These are phyloP conservation scores for Vanessa cardui DNA, from an alignment of 2,888 invertebrate species.

Conservation along the genomic window DNA sequence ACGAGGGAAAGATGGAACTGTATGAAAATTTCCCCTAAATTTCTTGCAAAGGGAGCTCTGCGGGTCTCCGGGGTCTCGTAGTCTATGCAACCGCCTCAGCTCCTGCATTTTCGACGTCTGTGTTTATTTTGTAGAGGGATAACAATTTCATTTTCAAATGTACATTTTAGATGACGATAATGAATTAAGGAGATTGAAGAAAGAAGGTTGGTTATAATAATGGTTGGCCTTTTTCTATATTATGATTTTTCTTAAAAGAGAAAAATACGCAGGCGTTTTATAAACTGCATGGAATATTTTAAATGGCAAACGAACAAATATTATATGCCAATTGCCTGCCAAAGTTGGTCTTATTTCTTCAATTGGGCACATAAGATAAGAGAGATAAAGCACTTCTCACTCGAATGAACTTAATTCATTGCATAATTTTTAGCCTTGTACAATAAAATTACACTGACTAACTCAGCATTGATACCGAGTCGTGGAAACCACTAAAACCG, in stretches of 20 bases:
- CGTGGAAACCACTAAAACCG: too few species aligned
- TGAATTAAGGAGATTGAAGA: conserved; percentile 30
- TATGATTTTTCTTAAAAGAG: background rate
- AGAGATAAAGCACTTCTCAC: too few species aligned
- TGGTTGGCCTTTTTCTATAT: background rate
- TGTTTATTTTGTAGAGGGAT: conserved; percentile 56
- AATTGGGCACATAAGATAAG: too few species aligned
- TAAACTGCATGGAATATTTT: background rate
- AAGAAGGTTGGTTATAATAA: conserved; percentile 1
- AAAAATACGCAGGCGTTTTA: background rate
- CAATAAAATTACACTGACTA: too few species aligned
- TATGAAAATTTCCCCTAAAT: conserved; percentile 58
- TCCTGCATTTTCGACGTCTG: conserved; percentile 57
- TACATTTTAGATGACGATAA: conserved; percentile 42
- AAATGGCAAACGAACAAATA: too few species aligned
- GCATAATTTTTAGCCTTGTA: too few species aligned
- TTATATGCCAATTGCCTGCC: too few species aligned
- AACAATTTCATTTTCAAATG: conserved; percentile 44
- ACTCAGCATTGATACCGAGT: too few species aligned
- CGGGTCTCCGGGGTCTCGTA: conserved; percentile 57
- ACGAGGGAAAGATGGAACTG: conserved; percentile 52
- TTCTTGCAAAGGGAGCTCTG: conserved; percentile 55
- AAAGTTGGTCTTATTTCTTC: too few species aligned
- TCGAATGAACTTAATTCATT: too few species aligned
- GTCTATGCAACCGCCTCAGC: conserved; percentile 58